phyloP scores from a whole-genome alignment of 2,113 vertebrate genomes.

The Microtus oregoni region DNA sequence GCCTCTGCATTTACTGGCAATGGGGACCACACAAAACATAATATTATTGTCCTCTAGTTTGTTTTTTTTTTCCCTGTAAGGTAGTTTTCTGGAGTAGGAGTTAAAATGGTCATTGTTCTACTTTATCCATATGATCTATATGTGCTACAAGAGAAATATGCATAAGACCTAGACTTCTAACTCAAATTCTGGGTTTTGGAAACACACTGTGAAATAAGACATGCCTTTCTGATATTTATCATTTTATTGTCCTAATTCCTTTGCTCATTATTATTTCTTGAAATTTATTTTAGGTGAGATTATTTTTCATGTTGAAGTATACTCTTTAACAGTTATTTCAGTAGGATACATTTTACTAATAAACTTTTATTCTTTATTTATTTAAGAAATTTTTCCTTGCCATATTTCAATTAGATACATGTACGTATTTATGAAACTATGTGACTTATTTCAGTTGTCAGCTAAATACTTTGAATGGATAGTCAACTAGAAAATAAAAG shows the following conservation, averaged over 20 bases:
- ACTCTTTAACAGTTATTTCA: neutral
- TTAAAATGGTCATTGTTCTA: neutral
- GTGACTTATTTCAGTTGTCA: constrained; percentile 3
- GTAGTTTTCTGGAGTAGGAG: neutral
- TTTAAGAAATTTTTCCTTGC: neutral
- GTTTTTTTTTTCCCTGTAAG: neutral
- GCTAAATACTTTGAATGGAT: neutral
- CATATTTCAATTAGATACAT: neutral
- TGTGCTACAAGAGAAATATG: neutral
- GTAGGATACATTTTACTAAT: neutral
- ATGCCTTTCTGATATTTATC: neutral
- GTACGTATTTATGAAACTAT: neutral
- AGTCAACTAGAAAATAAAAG: constrained; percentile 23
- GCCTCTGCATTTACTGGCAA: neutral
- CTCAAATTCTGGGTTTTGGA: neutral
- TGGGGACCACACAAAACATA: neutral
- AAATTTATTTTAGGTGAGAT: neutral
- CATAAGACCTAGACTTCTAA: neutral
- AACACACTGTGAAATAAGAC: neutral
- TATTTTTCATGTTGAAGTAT: neutral
- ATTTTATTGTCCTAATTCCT: neutral
- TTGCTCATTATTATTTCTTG: neutral
- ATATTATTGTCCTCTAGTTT: neutral
- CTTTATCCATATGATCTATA: neutral
- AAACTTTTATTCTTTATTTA: constrained; percentile 16